Base-by-base conservation (phyloP, 2,113 vertebrate species). In the Nannospalax galili region DNA sequence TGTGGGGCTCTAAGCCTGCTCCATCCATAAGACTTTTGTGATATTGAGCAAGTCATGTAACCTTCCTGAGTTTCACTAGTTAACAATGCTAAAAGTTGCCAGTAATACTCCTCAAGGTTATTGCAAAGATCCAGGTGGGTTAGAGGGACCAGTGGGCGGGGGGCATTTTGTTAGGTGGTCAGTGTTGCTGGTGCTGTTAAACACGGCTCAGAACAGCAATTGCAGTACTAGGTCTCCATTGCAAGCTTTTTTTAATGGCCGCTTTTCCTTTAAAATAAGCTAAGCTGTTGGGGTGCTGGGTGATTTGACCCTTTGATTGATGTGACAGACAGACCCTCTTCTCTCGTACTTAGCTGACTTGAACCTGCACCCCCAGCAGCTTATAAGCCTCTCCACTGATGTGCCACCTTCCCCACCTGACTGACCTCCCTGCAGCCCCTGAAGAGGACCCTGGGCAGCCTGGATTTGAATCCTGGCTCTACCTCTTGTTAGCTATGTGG, bases 381-480 rank as follows among this genome's bases (percentile, higher is more conserved):
- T 10, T 65, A n/a, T 4, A 17, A 17, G 8, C 35, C 32, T 58
- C 30, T n/a, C 45, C 26, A 58, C 17, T 69, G 37, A 60, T 3
- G 26, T 3, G 1, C 52, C 6, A 1, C 32, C 45, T 15, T 1
- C 1, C 70, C 28, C 9, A 5, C 52, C 26, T 22, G 28, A n/a
- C 62, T 5, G n/a, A 12, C 0, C 0, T 6, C 40, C 52, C 40
- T 10, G 6, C 89, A 52, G 67, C 22, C 45, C 48, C 42, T 30
- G 7, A 15, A 7, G 58, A n/a, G n/a, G 30, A 15, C 30, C 32
- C 10, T 3, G 17, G 70, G 11, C n/a, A 20, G 28, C 60, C 16
- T 28, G n/a, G n/a, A 20, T 84, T 69, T 20, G 37, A 48, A 48
- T 78, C 80, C 17, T 32, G 12, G 12, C 60, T 70, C 87, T 6